phyloP scores from a whole-genome alignment of 2,888 invertebrate species.

The Agriotes lineatus region DNA sequence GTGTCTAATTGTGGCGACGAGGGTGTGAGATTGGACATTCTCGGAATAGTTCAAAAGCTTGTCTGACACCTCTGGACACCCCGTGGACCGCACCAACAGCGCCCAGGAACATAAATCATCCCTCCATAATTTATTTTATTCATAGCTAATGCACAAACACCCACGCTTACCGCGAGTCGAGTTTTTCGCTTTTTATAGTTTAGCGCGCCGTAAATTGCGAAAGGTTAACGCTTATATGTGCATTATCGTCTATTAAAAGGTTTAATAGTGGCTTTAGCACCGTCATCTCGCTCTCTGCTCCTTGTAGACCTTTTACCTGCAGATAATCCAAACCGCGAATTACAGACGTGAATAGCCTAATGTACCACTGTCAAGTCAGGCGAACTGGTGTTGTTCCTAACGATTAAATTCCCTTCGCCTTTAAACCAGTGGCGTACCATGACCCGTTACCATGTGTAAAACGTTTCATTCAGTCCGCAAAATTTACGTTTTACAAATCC shows the following conservation, averaged over 20 bases:
- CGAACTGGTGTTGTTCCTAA: constrained; percentile 11
- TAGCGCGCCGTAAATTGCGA: constrained; percentile 40
- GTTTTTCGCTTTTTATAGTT: constrained; percentile 23
- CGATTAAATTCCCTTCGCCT: constrained; percentile 15
- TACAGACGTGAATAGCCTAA: constrained; percentile 22
- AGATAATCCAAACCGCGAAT: constrained; percentile 35
- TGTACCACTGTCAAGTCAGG: constrained; percentile 26
- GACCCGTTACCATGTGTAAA: too few species aligned
- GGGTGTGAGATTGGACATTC: constrained; percentile 47
- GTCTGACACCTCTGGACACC: constrained; percentile 45
- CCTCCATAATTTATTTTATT: constrained; percentile 47
- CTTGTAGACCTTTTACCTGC: constrained; percentile 28
- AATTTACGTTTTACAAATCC: too few species aligned
- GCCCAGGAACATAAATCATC: constrained; percentile 45
- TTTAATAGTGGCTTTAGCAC: constrained; percentile 39
- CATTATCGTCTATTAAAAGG: constrained; percentile 39
- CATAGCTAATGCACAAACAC: constrained; percentile 45
- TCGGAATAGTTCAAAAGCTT: constrained; percentile 47
- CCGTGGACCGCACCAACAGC: constrained; percentile 44
- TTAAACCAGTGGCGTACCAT: background rate
- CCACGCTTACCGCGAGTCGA: constrained; percentile 37
- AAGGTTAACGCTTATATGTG: constrained; percentile 39
- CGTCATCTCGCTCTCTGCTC: constrained; percentile 31
- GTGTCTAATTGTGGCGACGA: constrained; percentile 45
- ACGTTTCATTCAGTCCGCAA: too few species aligned